These are phyloP conservation scores for Ectemnius continuus DNA, from an alignment of 2,888 invertebrate species.

Conservation along the genomic window DNA sequence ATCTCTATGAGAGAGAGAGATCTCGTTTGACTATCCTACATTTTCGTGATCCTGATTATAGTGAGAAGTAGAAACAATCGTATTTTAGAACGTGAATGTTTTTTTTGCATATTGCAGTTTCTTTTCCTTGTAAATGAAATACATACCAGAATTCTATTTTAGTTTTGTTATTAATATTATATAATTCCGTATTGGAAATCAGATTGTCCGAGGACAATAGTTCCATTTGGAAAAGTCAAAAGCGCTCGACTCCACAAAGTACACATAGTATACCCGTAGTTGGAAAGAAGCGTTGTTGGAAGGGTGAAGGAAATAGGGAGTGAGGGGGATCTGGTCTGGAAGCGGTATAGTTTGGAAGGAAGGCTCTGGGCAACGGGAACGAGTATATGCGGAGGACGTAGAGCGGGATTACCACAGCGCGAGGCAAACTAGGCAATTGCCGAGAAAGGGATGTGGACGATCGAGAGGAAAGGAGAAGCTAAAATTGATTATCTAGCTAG, in stretches of 20 bases:
- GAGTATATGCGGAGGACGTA: neutral
- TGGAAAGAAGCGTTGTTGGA: neutral
- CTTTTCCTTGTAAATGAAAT: no score
- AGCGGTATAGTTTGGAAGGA: conserved; percentile 29
- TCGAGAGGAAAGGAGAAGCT: conserved; percentile 12
- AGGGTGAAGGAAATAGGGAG: conserved; percentile 3
- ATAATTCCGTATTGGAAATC: no score
- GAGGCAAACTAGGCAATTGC: conserved; percentile 29
- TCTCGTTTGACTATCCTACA: neutral
- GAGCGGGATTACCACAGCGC: conserved; percentile 25
- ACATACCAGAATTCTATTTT: no score
- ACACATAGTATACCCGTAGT: neutral
- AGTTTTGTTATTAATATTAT: no score
- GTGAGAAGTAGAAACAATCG: no score
- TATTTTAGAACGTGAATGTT: no score
- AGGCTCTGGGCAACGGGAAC: conserved; percentile 18
- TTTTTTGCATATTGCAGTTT: no score
- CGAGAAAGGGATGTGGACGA: conserved; percentile 22
- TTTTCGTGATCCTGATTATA: no score
- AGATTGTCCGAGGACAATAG: no score
- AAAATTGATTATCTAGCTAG: conserved; percentile 34
- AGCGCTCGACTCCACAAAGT: no score
- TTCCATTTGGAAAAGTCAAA: no score
- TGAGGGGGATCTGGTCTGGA: conserved; percentile 12
- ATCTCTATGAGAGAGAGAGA: neutral